Base-by-base conservation (phyloP, 2,113 vertebrate genomes). In the Oreochromis aureus region DNA sequence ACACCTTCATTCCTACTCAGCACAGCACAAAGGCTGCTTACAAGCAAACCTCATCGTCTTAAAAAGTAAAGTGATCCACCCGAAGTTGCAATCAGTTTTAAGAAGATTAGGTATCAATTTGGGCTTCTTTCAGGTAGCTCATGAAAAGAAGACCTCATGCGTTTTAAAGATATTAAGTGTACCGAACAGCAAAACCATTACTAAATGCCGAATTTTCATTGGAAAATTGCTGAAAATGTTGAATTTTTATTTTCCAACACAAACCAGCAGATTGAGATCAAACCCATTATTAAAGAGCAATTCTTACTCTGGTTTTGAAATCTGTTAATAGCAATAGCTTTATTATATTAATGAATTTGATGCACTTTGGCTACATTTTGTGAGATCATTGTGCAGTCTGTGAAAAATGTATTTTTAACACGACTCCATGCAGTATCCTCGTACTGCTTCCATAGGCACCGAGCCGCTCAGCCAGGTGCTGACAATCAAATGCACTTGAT, bases 21-120 rank as follows among this genome's bases (percentile, higher is more conserved):
- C 86, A 88, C 84, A 88, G 16, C 71, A 91, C 86, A 83, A 84
- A 84, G 84, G 63, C 88, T 44, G 54, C 82, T 87, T 80, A 54
- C 86, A 82, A 59, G 54, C 63, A 90, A 81, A 84, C n/a, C 15
- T 82, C 66, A 27, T 78, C 73, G 36, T 56, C 36, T 13, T 44
- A 82, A 71, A 89, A 83, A 18, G 22, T 18, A 61, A 69, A 58
- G 83, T 84, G 69, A 86, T 91, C 63, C 5, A 5, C 69, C 69
- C 6, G 4, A 76, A 76, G 27, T 10, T 30, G 44, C 39, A 48
- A 48, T 76, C 71, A 19, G 71, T 30, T 46, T 30, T 76, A 48
- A 76, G 71, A 76, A 30, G 44, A 48, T 76, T 27, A 19, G 44
- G 10, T 51, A 76, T 76, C 41, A 76, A 48, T 76, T 48, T 48